Conservation (phyloP, 2,113 vertebrate genomes). For the Coreoperca whiteheadi region DNA sequence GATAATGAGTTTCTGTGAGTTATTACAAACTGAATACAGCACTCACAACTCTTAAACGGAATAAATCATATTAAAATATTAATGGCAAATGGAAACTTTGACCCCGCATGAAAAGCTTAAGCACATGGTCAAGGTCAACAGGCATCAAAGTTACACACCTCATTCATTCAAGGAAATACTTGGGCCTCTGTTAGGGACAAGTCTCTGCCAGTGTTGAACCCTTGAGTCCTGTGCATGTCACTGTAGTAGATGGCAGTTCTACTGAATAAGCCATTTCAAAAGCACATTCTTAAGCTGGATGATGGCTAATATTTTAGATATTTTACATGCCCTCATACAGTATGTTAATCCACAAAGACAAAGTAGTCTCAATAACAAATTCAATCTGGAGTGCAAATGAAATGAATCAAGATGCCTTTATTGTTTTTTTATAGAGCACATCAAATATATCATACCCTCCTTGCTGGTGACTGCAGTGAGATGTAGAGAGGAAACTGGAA, state of each 20-base stretch:
- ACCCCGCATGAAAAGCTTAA: conserved; percentile 56
- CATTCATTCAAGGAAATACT: conserved; percentile 65
- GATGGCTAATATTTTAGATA: conserved; percentile 26
- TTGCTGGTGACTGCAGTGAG: neutral
- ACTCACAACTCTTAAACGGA: conserved; percentile 37
- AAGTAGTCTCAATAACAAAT: conserved; percentile 21
- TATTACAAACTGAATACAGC: conserved; percentile 30
- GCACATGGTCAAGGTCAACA: conserved; percentile 51
- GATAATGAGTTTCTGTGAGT: conserved; percentile 53
- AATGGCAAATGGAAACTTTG: conserved; percentile 59
- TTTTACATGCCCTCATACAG: conserved; percentile 22
- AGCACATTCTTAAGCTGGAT: conserved; percentile 34
- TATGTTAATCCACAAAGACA: conserved; percentile 14
- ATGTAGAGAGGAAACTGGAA: neutral
- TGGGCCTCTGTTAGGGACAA: conserved; percentile 46
- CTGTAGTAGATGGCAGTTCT: conserved; percentile 48
- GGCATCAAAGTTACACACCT: conserved; percentile 32
- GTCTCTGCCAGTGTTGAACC: conserved; percentile 35
- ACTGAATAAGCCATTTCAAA: conserved; percentile 40
- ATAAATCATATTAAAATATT: conserved; percentile 50
- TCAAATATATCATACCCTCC: neutral
- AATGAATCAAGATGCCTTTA: conserved; percentile 2
- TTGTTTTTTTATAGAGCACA: neutral
- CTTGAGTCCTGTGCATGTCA: conserved; percentile 23
- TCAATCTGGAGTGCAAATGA: conserved; percentile 9